Evolutionary conservation across 2,888 invertebrate species (phyloP), one percentile per base, ranked within the genome.

Genomic region (Abrostola tripartita): DNA sequence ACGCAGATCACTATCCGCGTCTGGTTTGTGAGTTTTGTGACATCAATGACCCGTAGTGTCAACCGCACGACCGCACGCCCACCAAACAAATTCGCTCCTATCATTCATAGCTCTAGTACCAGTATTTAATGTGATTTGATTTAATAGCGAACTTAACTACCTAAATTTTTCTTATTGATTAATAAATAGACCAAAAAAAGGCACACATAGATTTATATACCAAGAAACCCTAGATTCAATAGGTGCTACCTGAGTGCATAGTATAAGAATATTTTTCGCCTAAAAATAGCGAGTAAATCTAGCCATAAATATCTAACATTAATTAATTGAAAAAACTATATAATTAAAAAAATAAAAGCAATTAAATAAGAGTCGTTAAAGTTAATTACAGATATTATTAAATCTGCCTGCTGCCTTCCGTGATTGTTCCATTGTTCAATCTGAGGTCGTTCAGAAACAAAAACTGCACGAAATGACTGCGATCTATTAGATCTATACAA

Each of bases 391-490:
- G 62, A 24, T 24, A 24, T 24, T 24, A 24, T 24, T 24, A 24
- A 73, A 73, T 64, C 67, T 65, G 68, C 68, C 55, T 60, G 55
- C 40, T 72, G 6, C 59, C 75, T 79, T 82, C 79, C 78, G 54
- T 82, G 81, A 79, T 81, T 81, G 71, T 71, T 62, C 69, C 14
- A 82, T 81, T 82, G 81, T 81, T 53, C 61, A 6, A n/a, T 53
- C 67, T 50, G 67, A 79, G 71, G 79, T 55, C 70, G 52, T 52
- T 65, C 35, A 11, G 24, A 35, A 38, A 54, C 53, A 74, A 78
- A 80, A 71, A 68, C 49, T 66, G 37, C 53, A 61, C 65, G 68
- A 74, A 78, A 68, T 76, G 61, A 67, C 57, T 58, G 51, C 54
- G 61, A 64, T 63, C 24, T 58, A 47, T 49, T 50, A 37, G 12